phyloP scores from a whole-genome alignment of 1,140 invertebrate species.

The Magallana gigas region DNA sequence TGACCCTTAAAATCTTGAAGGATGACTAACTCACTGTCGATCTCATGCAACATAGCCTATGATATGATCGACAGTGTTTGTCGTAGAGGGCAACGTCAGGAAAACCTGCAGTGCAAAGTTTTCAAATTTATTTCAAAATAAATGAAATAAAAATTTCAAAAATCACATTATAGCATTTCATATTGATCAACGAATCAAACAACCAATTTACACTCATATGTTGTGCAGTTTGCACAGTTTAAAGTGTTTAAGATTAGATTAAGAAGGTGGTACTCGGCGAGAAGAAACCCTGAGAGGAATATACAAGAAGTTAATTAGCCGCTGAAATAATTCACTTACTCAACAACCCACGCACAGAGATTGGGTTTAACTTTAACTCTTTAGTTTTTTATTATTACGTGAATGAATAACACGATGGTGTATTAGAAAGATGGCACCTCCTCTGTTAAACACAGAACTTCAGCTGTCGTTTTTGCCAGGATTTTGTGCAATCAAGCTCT shows the following conservation, averaged over 20 bases:
- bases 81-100: too few relatives aligned
- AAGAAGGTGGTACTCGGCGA: conserved; percentile 3
- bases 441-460: background rate
- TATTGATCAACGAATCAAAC: too few relatives aligned
- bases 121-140: too few relatives aligned
- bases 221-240: too few relatives aligned
- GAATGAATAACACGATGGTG: background rate
- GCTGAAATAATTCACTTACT: background rate
- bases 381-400: background rate
- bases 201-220: too few relatives aligned
- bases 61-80: too few relatives aligned
- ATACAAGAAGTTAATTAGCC: conserved; percentile 28
- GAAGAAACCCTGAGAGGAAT: background rate
- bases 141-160: too few relatives aligned
- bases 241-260: background rate
- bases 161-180: too few relatives aligned
- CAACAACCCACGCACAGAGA: conserved; percentile 25
- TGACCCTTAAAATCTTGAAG: too few relatives aligned
- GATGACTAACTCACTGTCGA: too few relatives aligned
- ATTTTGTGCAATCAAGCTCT: background rate
- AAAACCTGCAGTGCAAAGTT: too few relatives aligned
- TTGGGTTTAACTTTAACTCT: background rate
- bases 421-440: conserved; percentile 13
- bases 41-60: too few relatives aligned
- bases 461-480: background rate